A percentile compares a stretch with the other conserved stretches of the same genome.
Evolutionary conservation across 2,888 invertebrate species (phyloP).

Genomic region (Hypselothyrea guttata): DNA sequence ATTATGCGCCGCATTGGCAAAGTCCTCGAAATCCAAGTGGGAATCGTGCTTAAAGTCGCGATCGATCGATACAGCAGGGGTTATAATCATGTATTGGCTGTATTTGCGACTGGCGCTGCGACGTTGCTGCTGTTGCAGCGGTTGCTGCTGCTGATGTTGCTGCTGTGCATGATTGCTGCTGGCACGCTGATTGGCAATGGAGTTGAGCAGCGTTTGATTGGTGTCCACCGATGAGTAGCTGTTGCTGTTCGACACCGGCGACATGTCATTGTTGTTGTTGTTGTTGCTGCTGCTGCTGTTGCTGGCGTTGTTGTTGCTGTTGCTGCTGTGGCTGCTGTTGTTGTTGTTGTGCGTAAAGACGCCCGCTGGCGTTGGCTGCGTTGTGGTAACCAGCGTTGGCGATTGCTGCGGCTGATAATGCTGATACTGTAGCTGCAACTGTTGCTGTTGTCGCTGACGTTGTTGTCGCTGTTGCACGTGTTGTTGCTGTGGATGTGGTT

Average conservation of each 20-base stretch:
- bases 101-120: constrained; percentile 64
- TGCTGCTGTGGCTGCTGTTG: constrained; percentile 51
- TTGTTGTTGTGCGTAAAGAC: constrained; percentile 69
- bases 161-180: too few species aligned
- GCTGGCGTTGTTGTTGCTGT: constrained; percentile 69
- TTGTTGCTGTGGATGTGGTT: constrained; percentile 60
- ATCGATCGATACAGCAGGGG: constrained; percentile 82
- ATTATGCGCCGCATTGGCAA: constrained; percentile 70
- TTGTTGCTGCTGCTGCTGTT: constrained; percentile 52
- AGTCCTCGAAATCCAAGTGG: constrained; percentile 67
- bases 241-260: constrained; percentile 77
- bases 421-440: constrained; percentile 69
- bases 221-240: constrained; percentile 81
- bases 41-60: constrained; percentile 78
- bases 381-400: constrained; percentile 66
- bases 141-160: constrained; percentile 35
- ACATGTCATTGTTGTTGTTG: constrained; percentile 68
- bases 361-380: constrained; percentile 77
- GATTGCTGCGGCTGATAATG: constrained; percentile 50
- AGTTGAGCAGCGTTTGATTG: constrained; percentile 80
- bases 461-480: constrained; percentile 49
- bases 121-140: constrained; percentile 26
- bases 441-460: constrained; percentile 63
- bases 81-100: constrained; percentile 82
- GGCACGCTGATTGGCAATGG: constrained; percentile 65